A percentile compares a stretch with the other conserved stretches of the same genome.
Evolutionary conservation across 2,113 vertebrate genomes (phyloP).

Genomic region (Columba livia): DNA sequence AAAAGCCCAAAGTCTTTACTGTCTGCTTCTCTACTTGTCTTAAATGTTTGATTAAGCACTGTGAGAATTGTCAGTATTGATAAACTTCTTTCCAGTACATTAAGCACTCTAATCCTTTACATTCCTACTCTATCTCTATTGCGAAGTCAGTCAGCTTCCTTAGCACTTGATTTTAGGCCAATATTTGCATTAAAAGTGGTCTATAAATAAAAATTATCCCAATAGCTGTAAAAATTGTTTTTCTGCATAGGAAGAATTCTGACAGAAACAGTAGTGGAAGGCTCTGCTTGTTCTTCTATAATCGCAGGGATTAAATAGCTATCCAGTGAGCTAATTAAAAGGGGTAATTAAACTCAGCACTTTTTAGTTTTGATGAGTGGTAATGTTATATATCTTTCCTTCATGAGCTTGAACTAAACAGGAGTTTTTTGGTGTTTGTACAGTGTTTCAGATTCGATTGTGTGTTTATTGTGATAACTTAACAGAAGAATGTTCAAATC

Average conservation of each 20-base stretch:
- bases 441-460: neutral
- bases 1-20: slow-evolving; percentile 46
- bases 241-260: neutral
- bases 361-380: neutral
- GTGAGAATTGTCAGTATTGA: slow-evolving; percentile 78
- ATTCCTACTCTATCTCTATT: slow-evolving; percentile 65
- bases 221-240: neutral
- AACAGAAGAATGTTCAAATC: neutral
- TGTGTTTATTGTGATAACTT: neutral
- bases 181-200: slow-evolving; percentile 41
- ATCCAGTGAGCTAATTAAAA: neutral
- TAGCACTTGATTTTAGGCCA: slow-evolving; percentile 40
- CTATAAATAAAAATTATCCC: slow-evolving; percentile 33
- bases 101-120: slow-evolving; percentile 73
- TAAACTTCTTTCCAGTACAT: slow-evolving; percentile 78
- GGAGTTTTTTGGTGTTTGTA: neutral
- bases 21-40: slow-evolving; percentile 68
- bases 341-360: neutral
- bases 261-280: neutral
- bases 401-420: neutral
- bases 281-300: neutral
- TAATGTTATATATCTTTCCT: neutral
- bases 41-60: slow-evolving; percentile 79
- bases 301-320: neutral
- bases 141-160: slow-evolving; percentile 34